phyloP scores from a whole-genome alignment of 2,888 invertebrate genomes.

The Tinea trinotella region DNA sequence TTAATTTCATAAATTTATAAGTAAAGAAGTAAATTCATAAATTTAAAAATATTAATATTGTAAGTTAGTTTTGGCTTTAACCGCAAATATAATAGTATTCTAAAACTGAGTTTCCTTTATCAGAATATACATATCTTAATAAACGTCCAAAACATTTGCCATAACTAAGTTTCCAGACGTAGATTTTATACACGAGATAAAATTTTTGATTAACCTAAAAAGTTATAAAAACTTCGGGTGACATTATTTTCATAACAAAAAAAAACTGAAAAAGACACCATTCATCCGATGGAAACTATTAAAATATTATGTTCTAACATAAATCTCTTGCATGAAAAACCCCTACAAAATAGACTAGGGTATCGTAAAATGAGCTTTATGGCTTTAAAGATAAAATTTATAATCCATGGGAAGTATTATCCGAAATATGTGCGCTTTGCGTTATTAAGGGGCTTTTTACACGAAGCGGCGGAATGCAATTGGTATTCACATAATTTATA shows the following conservation, averaged over 20 bases:
- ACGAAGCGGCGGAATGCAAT: too few species aligned
- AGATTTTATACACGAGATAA: not conserved
- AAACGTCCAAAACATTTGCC: too few species aligned
- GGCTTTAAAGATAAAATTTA: not conserved
- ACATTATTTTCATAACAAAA: slow-evolving; percentile 1
- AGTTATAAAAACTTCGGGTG: not conserved
- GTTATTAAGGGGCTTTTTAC: too few species aligned
- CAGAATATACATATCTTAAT: too few species aligned
- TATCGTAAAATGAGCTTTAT: not conserved
- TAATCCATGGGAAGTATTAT: not conserved
- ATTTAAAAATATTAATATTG: too few species aligned
- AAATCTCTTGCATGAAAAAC: slow-evolving; percentile 6
- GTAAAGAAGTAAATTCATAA: too few species aligned
- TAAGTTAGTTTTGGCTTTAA: too few species aligned
- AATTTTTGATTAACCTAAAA: not conserved
- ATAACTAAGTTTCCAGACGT: too few species aligned
- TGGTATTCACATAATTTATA: too few species aligned
- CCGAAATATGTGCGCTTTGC: not conserved
- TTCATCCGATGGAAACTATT: slow-evolving; percentile 10
- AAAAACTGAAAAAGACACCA: not conserved
- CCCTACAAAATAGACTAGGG: slow-evolving; percentile 3
- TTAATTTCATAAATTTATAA: too few species aligned
- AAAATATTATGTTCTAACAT: slow-evolving; percentile 2
- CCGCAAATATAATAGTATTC: too few species aligned
- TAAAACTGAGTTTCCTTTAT: too few species aligned